Percentiles rank a stretch among this genome's conserved stretches.
Evolutionary conservation across 2,888 invertebrate genomes (phyloP).

Genomic region (Trachelus stipa): DNA sequence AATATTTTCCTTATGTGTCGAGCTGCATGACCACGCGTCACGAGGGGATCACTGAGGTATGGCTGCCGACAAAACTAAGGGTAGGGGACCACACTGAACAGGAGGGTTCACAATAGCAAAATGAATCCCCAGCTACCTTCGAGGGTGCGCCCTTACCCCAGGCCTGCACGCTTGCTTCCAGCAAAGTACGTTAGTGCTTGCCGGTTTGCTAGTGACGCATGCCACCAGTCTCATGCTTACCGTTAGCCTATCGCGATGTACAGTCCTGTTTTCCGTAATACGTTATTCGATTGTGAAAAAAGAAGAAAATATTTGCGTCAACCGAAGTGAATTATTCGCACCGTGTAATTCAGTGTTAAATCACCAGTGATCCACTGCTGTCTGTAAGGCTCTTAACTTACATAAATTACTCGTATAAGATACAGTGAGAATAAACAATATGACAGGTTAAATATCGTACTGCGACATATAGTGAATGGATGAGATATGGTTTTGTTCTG

Average conservation of each 20-base stretch:
- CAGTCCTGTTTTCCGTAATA: background rate
- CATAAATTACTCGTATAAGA: background rate
- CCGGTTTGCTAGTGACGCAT: conserved; percentile 25
- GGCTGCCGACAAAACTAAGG: background rate
- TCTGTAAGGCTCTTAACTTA: background rate
- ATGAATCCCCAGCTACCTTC: conserved; percentile 36
- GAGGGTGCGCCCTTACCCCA: conserved; percentile 30
- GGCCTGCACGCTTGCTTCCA: conserved; percentile 37
- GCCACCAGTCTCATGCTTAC: background rate
- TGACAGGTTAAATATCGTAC: background rate
- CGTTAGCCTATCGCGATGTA: background rate
- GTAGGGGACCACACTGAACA: conserved; percentile 16
- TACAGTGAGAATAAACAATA: background rate
- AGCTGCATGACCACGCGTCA: background rate
- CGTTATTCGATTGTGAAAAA: background rate
- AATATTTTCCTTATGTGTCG: background rate
- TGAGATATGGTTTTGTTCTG: background rate
- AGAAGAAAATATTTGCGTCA: background rate
- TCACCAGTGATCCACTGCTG: background rate
- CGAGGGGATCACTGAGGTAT: background rate
- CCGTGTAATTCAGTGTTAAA: background rate
- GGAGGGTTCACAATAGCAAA: conserved; percentile 41
- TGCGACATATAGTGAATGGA: background rate
- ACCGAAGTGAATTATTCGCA: background rate
- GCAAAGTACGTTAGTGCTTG: conserved; percentile 48